phyloP scores from a whole-genome alignment of 2,888 invertebrate species.

The Diploptera punctata region DNA sequence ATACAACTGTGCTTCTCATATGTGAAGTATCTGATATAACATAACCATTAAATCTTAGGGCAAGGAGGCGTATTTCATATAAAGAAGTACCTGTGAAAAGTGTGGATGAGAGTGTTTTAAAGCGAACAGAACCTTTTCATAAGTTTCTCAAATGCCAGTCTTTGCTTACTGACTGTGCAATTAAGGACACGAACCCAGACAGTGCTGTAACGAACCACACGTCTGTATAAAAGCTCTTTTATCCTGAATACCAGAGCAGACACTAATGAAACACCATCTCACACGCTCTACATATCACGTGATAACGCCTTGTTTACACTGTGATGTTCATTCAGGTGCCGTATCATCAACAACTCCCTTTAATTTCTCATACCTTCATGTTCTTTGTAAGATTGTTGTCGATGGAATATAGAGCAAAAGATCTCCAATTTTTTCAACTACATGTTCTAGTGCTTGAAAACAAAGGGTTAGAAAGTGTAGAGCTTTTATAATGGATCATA shows the following conservation, averaged over 20 bases:
- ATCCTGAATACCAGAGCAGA: too few species aligned
- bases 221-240: neutral
- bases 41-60: too few species aligned
- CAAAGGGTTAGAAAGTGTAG: too few species aligned
- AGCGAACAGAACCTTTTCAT: neutral
- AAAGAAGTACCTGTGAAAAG: neutral
- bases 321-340: neutral
- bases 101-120: slow-evolving; percentile 1
- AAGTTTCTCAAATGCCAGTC: neutral
- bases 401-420: neutral
- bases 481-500: too few species aligned
- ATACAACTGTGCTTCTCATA: too few species aligned
- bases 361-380: neutral
- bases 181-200: neutral
- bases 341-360: neutral
- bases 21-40: too few species aligned
- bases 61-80: too few species aligned
- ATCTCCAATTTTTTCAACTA: neutral
- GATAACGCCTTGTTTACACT: neutral
- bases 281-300: neutral
- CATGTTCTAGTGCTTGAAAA: neutral
- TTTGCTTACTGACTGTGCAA: too few species aligned
- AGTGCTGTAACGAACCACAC: neutral
- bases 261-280: neutral
- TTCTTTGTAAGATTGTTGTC: neutral